These are phyloP conservation scores for Megaustenia siamemsis DNA, from an alignment of 2,888 invertebrate genomes.

Conservation along the genomic window DNA sequence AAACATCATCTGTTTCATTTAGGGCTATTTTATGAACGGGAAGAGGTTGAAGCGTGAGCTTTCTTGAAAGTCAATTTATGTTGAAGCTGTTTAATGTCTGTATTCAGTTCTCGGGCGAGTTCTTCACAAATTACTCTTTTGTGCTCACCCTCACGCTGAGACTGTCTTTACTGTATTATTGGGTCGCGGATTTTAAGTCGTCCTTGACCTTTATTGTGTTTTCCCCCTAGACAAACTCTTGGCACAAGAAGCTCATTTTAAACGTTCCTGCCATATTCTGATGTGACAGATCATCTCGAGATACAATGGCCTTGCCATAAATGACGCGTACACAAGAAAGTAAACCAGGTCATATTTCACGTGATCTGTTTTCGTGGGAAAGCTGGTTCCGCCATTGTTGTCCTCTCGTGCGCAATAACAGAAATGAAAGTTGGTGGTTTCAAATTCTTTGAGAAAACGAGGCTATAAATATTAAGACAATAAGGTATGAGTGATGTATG, in stretches of 20 bases:
- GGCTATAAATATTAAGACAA: constrained; percentile 1
- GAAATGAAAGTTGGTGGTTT: not conserved
- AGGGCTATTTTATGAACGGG: not conserved
- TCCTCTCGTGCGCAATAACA: not conserved
- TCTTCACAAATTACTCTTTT: not conserved
- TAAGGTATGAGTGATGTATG: not conserved
- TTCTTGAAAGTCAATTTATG: not conserved
- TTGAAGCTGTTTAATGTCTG: not conserved
- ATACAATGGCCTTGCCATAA: not conserved
- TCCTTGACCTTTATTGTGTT: constrained; percentile 34
- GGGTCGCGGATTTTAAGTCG: constrained; percentile 19
- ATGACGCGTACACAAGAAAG: constrained; percentile 14
- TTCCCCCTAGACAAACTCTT: not conserved
- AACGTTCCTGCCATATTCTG: not conserved
- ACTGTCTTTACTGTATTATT: constrained; percentile 32
- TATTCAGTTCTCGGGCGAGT: not conserved
- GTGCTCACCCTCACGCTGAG: not conserved
- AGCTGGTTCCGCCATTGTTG: constrained; percentile 7
- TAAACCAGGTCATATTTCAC: constrained; percentile 15
- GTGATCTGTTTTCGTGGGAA: constrained; percentile 21
- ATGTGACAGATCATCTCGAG: constrained; percentile 37
- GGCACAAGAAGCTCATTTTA: not conserved
- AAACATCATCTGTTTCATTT: not conserved
- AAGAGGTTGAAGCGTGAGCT: not conserved
- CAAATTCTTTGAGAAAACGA: not conserved